Evolutionary conservation across 2,888 invertebrate genomes (phyloP), one percentile per base, ranked within the genome.

Genomic region (Sesamia inferens): DNA sequence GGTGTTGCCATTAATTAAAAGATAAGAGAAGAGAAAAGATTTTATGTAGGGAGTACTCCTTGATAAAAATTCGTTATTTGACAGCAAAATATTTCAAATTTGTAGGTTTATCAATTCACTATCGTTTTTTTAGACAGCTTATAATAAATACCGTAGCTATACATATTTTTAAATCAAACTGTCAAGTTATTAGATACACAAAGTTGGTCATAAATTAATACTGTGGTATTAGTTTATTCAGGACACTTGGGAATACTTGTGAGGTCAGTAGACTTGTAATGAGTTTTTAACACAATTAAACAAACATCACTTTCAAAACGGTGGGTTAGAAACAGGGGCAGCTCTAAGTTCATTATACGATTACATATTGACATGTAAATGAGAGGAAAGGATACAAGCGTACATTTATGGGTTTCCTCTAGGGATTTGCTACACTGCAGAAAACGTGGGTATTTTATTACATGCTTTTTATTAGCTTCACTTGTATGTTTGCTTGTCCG

Each of bases 291-390:
- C 65, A 48, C 69, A 66, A 74, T 79, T 74, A 62, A 24, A 57
- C 47, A 55, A 57, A 64, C 44, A 59, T 55, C 54, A 42, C 24
- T 48, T 64, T 76, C 55, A 22, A 74, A 74, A 59, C 19, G 58
- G 54, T n/a, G 51, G 64, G 13, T 76, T 66, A 19, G 55, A 39
- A 74, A 42, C 42, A 13, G 22, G 42, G 57, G 47, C 64, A 16
- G 44, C 78, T 44, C 42, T 24, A 24, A 44, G 57, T 66, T 68
- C 64, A 75, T 79, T 74, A 75, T 69, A 66, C 54, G 74, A 65
- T 68, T 19, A 31, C 31, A 31, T 31, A 74, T 78, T 48, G 58
- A 31, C 75, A 79, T 78, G 74, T 68, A 65, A 77, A 77, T 79
- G 54, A 67, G 66, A 62, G 44, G 54, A 24, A 44, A 62, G 44